phyloP scores from a whole-genome alignment of 2,888 invertebrate genomes.

The Epistrophe grossulariae region DNA sequence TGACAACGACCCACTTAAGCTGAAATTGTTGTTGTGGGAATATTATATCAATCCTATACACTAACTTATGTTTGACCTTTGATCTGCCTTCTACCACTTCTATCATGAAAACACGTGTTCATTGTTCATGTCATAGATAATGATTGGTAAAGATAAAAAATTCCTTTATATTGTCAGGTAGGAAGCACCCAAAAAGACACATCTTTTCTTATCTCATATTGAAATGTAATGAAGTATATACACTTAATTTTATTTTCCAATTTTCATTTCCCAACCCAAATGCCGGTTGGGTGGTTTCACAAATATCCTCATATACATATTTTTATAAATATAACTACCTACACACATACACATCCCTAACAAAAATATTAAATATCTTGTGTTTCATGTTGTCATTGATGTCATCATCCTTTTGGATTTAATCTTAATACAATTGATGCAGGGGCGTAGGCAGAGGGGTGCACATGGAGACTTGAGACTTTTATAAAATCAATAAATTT shows the following conservation, averaged over 20 bases:
- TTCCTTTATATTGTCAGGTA: neutral
- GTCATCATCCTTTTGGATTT: neutral
- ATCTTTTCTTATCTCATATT: constrained; percentile 7
- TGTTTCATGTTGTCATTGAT: neutral
- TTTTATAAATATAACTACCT: too few relatives aligned
- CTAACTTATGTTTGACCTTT: neutral
- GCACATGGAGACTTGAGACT: too few relatives aligned
- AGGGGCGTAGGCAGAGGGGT: too few relatives aligned
- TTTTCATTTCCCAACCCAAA: neutral
- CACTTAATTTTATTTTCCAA: constrained; percentile 9
- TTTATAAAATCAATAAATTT: too few relatives aligned
- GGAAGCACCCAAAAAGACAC: neutral
- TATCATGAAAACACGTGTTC: neutral
- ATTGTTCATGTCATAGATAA: neutral
- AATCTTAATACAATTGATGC: neutral
- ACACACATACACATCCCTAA: neutral
- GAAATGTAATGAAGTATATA: constrained; percentile 5
- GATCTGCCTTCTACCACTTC: neutral
- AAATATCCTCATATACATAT: neutral
- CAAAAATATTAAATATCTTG: neutral
- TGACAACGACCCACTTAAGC: too few relatives aligned
- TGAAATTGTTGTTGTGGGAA: too few relatives aligned
- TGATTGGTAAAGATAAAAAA: neutral
- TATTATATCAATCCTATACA: neutral
- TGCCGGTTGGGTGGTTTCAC: neutral